Base-by-base conservation (phyloP, 1,140 invertebrate species). In the Xylocopa sonorina region DNA sequence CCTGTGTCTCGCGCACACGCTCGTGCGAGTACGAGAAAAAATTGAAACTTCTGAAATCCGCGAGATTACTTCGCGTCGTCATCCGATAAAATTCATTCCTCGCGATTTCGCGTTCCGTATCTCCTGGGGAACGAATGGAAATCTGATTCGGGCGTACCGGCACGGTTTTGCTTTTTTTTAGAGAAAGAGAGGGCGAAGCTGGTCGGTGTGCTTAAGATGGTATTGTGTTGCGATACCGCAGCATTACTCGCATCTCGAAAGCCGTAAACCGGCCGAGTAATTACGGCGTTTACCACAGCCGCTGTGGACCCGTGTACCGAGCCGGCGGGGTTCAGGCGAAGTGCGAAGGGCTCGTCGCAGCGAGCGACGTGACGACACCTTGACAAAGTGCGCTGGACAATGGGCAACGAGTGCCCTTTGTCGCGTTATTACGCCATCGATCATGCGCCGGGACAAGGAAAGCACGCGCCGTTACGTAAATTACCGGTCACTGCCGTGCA, bases 211-310 rank as follows among this genome's bases (percentile, higher is more conserved):
- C n/a, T 34, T 14, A n/a, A 32, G 21, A 0, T 32, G 18, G 5
- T 51, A 67, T 67, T 43, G 63, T 76, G 63, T 76, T 16, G 32
- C 12, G 4, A 29, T 27, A 48, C 41, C 38, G n/a, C 9, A 14
- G n/a, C 9, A 24, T 75, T 46, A n/a, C 32, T 55, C 60, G 12
- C 21, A 32, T 67, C 32, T 51, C 14, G 0, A 38, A 41, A 29
- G 32, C 21, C 10, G 29, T 69, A 69, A 77, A 69, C 41, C 29
- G 24, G 34, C 43, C 48, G 57, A 53, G 4, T 63, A 72, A 78
- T 55, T 63, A 38, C 38, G 48, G 34, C n/a, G 14, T 27, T 53
- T 67, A 46, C 21, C 6, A 10, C 57, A 43, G 21, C 27, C 10
- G 32, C 32, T 32, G 29, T 66, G 18, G 50, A 48, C 58, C 18